phyloP scores from a whole-genome alignment of 2,797 vertebrate species.

The Poecilia wingei region DNA sequence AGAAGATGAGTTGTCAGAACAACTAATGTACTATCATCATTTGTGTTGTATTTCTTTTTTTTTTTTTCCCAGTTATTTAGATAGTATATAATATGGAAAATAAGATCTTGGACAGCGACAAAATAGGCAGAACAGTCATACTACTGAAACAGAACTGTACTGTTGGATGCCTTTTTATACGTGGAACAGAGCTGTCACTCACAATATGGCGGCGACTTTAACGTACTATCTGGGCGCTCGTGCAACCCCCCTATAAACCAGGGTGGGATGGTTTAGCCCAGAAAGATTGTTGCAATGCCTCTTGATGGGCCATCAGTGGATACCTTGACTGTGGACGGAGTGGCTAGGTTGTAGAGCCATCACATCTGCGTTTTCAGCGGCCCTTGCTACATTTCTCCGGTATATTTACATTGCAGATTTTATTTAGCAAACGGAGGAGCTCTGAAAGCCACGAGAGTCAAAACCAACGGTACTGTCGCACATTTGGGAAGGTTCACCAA shows the following conservation, averaged over 20 bases:
- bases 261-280: slow-evolving; percentile 64
- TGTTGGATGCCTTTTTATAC: not conserved
- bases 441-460: not conserved
- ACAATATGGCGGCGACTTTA: not conserved
- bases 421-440: slow-evolving; percentile 16
- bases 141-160: not conserved
- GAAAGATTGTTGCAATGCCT: slow-evolving; percentile 75
- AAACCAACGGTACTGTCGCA: slow-evolving; percentile 45
- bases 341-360: not conserved
- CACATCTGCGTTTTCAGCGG: slow-evolving; percentile 7
- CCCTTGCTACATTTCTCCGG: slow-evolving; percentile 20
- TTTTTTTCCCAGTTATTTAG: not conserved
- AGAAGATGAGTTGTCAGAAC: not conserved
- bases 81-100: not conserved
- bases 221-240: not conserved
- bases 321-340: slow-evolving; percentile 55
- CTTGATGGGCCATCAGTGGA: slow-evolving; percentile 50
- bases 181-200: not conserved
- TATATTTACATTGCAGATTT: not conserved
- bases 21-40: not conserved
- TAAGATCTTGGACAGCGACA: not conserved
- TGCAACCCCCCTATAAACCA: not conserved
- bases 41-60: not conserved
- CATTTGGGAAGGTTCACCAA: slow-evolving; percentile 47
- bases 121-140: not conserved